Evolutionary conservation across 2,888 invertebrate species (phyloP).

Genomic region (Eulithis prunata): DNA sequence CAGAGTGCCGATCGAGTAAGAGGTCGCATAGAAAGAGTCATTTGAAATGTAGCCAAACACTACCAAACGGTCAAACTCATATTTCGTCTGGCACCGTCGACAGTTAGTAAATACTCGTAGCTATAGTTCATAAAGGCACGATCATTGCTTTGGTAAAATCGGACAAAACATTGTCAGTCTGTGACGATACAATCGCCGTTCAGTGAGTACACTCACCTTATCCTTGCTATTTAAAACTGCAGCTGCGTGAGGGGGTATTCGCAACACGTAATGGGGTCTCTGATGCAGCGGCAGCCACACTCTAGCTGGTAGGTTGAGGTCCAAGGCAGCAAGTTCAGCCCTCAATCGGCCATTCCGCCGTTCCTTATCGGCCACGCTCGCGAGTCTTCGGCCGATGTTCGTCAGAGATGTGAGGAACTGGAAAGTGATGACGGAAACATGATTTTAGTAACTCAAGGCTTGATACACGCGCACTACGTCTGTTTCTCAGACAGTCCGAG

Average conservation of each 20-base stretch:
- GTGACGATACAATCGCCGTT: too few species aligned
- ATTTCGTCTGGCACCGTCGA: too few species aligned
- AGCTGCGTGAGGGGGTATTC: slow-evolving; percentile 98
- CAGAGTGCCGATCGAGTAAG: too few species aligned
- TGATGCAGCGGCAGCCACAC: slow-evolving; percentile 98
- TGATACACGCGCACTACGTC: neutral
- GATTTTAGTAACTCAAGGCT: neutral
- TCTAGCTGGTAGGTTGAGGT: slow-evolving; percentile 98
- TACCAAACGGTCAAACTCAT: too few species aligned
- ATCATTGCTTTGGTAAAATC: too few species aligned
- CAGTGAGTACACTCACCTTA: slow-evolving; percentile 80
- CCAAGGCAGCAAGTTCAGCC: slow-evolving; percentile 96
- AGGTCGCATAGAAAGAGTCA: too few species aligned
- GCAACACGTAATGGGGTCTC: slow-evolving; percentile 95
- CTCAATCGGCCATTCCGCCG: slow-evolving; percentile 96
- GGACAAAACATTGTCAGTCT: too few species aligned
- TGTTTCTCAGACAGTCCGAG: neutral
- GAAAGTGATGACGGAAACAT: slow-evolving; percentile 4
- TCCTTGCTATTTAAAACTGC: slow-evolving; percentile 99
- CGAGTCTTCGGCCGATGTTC: slow-evolving; percentile 73
- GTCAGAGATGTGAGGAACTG: slow-evolving; percentile 76
- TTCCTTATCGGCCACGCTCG: slow-evolving; percentile 85
- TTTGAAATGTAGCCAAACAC: too few species aligned
- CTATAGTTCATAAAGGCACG: too few species aligned
- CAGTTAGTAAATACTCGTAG: too few species aligned